Base-by-base conservation (phyloP, 2,888 invertebrate genomes). In the Myathropa florea region DNA sequence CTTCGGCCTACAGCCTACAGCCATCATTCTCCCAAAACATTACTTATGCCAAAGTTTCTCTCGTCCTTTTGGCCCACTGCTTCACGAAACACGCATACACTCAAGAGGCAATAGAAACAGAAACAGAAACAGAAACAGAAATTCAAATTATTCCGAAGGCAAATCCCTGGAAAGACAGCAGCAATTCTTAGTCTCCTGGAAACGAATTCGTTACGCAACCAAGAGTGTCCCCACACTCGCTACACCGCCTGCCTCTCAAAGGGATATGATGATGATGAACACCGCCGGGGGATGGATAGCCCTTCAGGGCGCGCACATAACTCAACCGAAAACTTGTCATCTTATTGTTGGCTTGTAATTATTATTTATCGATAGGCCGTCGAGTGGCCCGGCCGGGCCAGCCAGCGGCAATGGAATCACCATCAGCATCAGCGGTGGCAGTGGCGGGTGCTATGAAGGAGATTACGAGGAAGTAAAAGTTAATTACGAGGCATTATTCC, bases 401-500 rank as follows among this genome's bases (percentile, higher is more conserved):
- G 46, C 46, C 46, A 18, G 46, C 18, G 46, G 46, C 46, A 18
- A 46, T 46, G 46, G 46, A 18, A 46, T 46, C 46, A 46, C 6
- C 46, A 46, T 46, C 46, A 18, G 46, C 18, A 18, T 46, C 46
- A 46, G 46, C 46, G 53, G 64, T 55, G 60, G 70, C 72, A 21
- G 46, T 60, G 67, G 57, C 67, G 68, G 63, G 55, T 55, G 65
- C 57, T 12, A 10, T 57, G 39, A 80, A 65, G 21, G 67, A 70
- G 71, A 80, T 80, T 80, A 80, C 65, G 80, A 39, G 55, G 65
- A 60, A 80, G 71, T 72, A 72, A 81, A 82, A 77, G 81, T 77
- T 85, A 72, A 85, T 85, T 85, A 85, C 85, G 57, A 53, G 63
- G 72, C 71, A 73, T 85, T 85, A 84, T 81, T 81, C 81, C 65